phyloP scores from a whole-genome alignment of 2,113 vertebrate species.

The Myiopsitta monachus region DNA sequence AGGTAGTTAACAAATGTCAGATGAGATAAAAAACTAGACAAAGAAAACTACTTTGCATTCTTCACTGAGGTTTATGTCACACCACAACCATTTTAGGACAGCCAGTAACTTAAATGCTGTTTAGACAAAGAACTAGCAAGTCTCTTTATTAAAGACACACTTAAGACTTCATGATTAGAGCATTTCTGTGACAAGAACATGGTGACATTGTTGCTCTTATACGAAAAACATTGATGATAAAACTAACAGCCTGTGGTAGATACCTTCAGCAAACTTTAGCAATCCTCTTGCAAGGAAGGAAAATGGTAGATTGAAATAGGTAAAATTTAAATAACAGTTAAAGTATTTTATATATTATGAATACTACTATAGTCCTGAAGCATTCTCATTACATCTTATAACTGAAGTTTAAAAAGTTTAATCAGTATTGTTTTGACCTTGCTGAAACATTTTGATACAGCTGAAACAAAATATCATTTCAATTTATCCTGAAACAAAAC shows the following conservation, averaged over 20 bases:
- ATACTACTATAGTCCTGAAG: background rate
- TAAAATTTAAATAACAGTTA: background rate
- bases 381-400: background rate
- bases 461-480: background rate
- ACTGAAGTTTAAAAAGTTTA: background rate
- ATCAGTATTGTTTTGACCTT: background rate
- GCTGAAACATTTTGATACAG: background rate
- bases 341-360: background rate
- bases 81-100: background rate
- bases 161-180: background rate
- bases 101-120: background rate
- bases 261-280: background rate
- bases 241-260: background rate
- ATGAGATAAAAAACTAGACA: background rate
- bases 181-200: background rate
- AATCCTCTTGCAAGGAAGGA: background rate
- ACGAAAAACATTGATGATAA: background rate
- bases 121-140: background rate
- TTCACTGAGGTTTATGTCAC: background rate
- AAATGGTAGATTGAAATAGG: background rate
- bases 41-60: background rate
- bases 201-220: background rate
- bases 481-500: background rate
- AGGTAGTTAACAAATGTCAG: background rate
- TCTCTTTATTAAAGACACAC: background rate